These are phyloP conservation scores for Penaeus monodon DNA, from an alignment of 2,888 invertebrate genomes.

Conservation along the genomic window DNA sequence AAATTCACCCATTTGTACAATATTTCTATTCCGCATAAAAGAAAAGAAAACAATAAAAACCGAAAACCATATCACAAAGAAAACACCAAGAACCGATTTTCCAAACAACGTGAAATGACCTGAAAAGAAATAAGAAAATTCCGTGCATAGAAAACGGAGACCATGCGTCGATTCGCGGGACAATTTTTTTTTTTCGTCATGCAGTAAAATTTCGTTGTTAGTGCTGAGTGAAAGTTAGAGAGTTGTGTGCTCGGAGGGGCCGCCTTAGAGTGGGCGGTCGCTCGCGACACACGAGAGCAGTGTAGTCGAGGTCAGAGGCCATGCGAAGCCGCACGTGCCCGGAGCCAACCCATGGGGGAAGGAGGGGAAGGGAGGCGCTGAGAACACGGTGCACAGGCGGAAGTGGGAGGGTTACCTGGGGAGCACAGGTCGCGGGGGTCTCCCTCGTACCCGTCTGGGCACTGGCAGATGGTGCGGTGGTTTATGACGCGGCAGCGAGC, in stretches of 20 bases:
- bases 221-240: background rate
- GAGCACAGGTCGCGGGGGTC: constrained; percentile 73
- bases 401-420: constrained; percentile 57
- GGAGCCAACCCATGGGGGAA: constrained; percentile 3
- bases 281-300: background rate
- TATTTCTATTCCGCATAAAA: no score
- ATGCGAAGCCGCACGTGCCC: constrained; percentile 21
- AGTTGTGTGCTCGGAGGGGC: background rate
- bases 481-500: constrained; percentile 82
- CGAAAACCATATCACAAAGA: no score
- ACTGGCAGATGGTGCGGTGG: constrained; percentile 84
- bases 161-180: no score
- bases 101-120: no score
- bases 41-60: no score
- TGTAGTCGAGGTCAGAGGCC: constrained; percentile 37
- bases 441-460: constrained; percentile 79
- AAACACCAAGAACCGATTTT: no score
- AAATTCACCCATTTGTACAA: no score
- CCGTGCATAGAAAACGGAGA: constrained; percentile 3
- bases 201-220: background rate
- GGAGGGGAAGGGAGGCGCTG: constrained; percentile 21
- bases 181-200: no score
- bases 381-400: constrained; percentile 42
- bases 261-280: background rate
- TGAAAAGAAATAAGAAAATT: background rate